These are phyloP conservation scores for Agrochola circellaris DNA, from an alignment of 2,888 invertebrate genomes.

Conservation along the genomic window DNA sequence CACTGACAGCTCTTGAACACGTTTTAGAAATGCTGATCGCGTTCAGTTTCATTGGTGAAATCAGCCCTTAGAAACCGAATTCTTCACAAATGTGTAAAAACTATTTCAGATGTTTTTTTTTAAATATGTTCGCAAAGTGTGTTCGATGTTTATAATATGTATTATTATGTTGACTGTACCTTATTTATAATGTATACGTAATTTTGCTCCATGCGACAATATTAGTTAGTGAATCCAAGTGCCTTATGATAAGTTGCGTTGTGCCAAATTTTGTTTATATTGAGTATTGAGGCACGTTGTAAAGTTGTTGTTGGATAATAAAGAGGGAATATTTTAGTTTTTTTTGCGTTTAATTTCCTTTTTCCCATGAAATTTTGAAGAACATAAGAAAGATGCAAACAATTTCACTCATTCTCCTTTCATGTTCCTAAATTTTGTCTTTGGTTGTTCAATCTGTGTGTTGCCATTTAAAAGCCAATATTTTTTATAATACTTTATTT, in stretches of 20 bases:
- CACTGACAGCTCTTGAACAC: too few species aligned
- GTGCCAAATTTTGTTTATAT: slow-evolving; percentile 62
- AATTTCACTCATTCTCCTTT: not conserved
- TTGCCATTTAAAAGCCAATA: not conserved
- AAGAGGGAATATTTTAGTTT: slow-evolving; percentile 61
- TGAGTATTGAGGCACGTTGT: slow-evolving; percentile 41
- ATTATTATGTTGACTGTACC: slow-evolving; percentile 40
- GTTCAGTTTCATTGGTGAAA: too few species aligned
- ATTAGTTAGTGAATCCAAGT: slow-evolving; percentile 46
- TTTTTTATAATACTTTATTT: slow-evolving; percentile 78
- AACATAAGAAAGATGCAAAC: too few species aligned
- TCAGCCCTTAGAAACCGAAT: too few species aligned
- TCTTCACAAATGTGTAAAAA: slow-evolving; percentile 3
- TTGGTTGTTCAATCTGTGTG: not conserved
- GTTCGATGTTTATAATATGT: slow-evolving; percentile 15
- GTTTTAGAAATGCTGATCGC: too few species aligned
- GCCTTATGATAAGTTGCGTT: slow-evolving; percentile 62
- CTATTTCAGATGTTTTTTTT: not conserved
- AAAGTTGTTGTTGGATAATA: slow-evolving; percentile 64
- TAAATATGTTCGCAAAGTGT: slow-evolving; percentile 34
- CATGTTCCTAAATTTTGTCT: not conserved
- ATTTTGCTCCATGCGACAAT: slow-evolving; percentile 53
- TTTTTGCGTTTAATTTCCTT: slow-evolving; percentile 47
- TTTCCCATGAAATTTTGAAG: too few species aligned
- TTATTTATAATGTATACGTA: slow-evolving; percentile 49